Conservation (phyloP, 2,888 invertebrate genomes). For the Xanthia icteritia region DNA sequence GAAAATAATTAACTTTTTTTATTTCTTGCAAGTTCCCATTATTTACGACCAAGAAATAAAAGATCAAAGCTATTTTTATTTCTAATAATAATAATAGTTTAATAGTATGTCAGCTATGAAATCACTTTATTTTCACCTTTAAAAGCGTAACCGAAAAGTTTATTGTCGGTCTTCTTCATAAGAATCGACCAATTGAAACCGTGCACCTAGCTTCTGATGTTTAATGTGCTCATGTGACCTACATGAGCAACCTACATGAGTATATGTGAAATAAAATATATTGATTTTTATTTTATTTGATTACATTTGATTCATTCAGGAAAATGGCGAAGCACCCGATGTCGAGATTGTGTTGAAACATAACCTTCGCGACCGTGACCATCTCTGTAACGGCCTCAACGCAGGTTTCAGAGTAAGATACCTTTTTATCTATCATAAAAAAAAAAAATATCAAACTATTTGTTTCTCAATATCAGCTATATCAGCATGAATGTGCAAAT, state of each 20-base stretch:
- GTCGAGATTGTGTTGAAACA: conserved; percentile 65
- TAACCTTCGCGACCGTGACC: conserved; percentile 54
- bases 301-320: conserved; percentile 54
- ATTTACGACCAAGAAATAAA: not conserved
- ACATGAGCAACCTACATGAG: too few relatives aligned
- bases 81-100: not conserved
- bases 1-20: not conserved
- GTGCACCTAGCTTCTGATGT: not conserved
- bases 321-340: conserved; percentile 68
- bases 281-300: not conserved
- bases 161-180: not conserved
- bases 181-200: not conserved
- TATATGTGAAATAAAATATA: not conserved
- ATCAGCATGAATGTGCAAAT: too few relatives aligned
- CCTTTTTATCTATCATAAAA: not conserved
- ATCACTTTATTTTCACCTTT: too few relatives aligned
- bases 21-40: not conserved
- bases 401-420: conserved; percentile 72
- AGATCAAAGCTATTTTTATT: not conserved
- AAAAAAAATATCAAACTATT: not conserved
- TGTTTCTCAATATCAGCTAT: too few relatives aligned
- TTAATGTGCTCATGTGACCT: not conserved
- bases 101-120: not conserved
- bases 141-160: not conserved
- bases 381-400: conserved; percentile 64